Percentiles rank a stretch among this genome's conserved stretches.
These are phyloP conservation scores for Sympetrum striolatum DNA, from an alignment of 2,888 invertebrate genomes.

Conservation along the genomic window DNA sequence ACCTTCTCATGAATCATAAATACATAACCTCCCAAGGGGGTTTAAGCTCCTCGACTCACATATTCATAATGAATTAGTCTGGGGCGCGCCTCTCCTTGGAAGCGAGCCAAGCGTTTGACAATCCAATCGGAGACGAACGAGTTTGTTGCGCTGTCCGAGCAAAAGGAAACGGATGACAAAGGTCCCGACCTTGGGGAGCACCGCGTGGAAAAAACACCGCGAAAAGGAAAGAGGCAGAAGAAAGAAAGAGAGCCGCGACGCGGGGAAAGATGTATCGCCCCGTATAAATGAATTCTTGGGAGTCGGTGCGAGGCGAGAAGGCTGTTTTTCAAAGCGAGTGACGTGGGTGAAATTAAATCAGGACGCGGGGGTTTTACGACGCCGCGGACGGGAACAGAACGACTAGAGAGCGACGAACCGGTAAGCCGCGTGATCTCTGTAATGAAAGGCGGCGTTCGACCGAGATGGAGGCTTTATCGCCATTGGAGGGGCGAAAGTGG, in stretches of 20 bases:
- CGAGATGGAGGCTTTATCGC: no score
- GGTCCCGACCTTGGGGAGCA: background rate
- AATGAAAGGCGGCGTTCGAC: no score
- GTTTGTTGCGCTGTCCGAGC: background rate
- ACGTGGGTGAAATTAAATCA: background rate
- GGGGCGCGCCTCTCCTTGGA: background rate
- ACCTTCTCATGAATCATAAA: background rate
- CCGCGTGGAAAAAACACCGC: background rate
- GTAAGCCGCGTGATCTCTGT: background rate
- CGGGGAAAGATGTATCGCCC: background rate
- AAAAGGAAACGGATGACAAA: background rate
- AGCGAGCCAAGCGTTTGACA: background rate
- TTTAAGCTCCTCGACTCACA: background rate
- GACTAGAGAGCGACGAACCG: background rate
- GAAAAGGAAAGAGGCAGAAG: background rate
- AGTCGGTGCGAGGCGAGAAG: background rate
- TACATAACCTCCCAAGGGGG: background rate
- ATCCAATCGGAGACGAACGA: background rate
- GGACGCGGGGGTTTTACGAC: background rate
- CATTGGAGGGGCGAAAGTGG: no score
- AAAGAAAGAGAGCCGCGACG: background rate
- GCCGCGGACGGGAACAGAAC: background rate
- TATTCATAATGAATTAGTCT: background rate
- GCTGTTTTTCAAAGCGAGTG: background rate
- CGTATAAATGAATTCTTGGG: background rate